Base-by-base conservation (phyloP, 2,113 vertebrate genomes). In the Phaethornis superciliosus region DNA sequence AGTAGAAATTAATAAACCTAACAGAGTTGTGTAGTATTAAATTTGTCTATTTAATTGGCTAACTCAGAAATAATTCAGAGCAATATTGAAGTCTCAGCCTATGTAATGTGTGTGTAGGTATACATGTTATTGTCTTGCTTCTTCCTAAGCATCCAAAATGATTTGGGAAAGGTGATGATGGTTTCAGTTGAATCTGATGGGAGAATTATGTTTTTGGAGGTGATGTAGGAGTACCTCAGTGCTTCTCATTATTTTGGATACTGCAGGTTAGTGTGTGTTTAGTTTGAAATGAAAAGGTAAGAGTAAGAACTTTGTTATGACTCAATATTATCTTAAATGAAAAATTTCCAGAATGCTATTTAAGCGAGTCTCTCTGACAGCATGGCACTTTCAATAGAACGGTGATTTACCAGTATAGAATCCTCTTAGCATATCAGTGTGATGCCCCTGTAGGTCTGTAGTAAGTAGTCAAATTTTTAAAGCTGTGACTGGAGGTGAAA, bases 401-500 rank as follows among this genome's bases (percentile, higher is more conserved):
- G 58, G 26, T 88, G 85, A 93, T 87, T 87, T 93, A 93, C 91
- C 79, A 15, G 46, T 28, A 11, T 32, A 49, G 77, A 91, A 54
- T 95, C 56, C 37, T 82, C 27, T 89, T 78, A 77, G 47, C 68
- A 47, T 89, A 78, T 28, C 44, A 28, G 1, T 75, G 47, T 60
- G 91, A 81, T 89, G 70, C 40, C 24, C 35, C 20, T 92, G 28
- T 76, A 59, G 81, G 51, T 58, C 78, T 82, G 40, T 20, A 89
- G 51, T 46, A 85, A 92, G 51, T 85, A 76, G 71, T 79, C 33
- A 35, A 55, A 70, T 86, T 94, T 75, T 93, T 91, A 90, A 77
- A 32, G 35, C 68, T 88, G 81, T 83, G 35, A 67, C 58, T 94
- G 40, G 37, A 93, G 47, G 77, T 82, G 85, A 95, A 86, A 75